Base-by-base conservation (phyloP, 2,888 invertebrate species). In the Helicoverpa assulta region DNA sequence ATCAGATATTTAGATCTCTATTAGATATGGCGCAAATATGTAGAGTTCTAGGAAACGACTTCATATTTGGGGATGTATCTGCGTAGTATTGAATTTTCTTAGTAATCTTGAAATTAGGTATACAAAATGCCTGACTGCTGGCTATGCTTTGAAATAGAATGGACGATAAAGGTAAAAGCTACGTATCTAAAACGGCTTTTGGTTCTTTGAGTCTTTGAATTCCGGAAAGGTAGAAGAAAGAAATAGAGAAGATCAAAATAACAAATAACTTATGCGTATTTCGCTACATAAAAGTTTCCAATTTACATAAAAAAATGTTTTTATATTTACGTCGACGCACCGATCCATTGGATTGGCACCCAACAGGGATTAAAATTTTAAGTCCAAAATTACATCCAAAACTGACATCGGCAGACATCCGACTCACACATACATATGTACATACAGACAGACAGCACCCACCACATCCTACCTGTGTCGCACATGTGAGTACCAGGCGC, bases 401-500 rank as follows among this genome's bases (percentile, higher is more conserved):
- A 19, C 47, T 53, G 65, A 62, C 70, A 63, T 54, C 50, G 64
- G 16, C 79, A 78, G 68, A 69, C 69, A 59, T 57, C 0, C 52
- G 51, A 51, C 51, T 52, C 63, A 60, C 40, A 47, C n/a, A n/a
- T 54, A 50, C 16, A 37, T 37, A 8, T 21, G 47, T 55, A 26
- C 26, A 26, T 26, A 26, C 26, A 26, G 26, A 61, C 40, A 43
- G 37, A 50, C 26, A 53, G 14, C 8, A 58, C 37, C 51, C 29
- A 52, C 33, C 53, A 40, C n/a, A 37, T 16, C 26, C 6, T 61
- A 60, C 59, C 58, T 75, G 61, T 68, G 57, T 61, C 21, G 70
- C 58, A 56, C 56, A 71, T 63, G 77, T 64, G 61, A 54, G 50
- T 76, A 80, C 81, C 79, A 84, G 76, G 67, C 74, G 56, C 57